Evolutionary conservation across 92 coral and sea anemone genomes (phyloP).

Genomic region (Meandrina meandrites): DNA sequence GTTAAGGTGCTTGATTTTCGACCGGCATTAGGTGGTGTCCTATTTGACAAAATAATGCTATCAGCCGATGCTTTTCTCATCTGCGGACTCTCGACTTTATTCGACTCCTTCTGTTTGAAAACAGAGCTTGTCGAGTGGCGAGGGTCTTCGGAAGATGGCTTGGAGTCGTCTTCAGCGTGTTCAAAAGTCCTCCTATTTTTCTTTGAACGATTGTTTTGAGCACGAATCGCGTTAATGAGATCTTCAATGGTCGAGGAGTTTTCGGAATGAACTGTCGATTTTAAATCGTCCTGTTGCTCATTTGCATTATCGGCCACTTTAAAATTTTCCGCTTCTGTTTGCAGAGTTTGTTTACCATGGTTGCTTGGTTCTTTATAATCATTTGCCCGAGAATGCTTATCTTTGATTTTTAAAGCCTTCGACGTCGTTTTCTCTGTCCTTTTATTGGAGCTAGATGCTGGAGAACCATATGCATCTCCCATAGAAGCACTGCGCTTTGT

Average conservation of each 20-base stretch:
- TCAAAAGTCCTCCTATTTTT: neutral
- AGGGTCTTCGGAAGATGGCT: neutral
- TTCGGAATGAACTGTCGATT: slow-evolving; percentile 29
- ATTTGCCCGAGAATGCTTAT: slow-evolving; percentile 15
- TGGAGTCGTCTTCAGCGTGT: neutral
- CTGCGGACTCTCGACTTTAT: neutral
- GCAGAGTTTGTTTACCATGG: slow-evolving; percentile 22
- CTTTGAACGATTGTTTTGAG: slow-evolving; percentile 41
- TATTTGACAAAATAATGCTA: slow-evolving; percentile 26
- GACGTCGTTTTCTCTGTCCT: slow-evolving; percentile 1
- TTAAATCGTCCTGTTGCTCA: slow-evolving; percentile 14
- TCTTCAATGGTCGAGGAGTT: slow-evolving; percentile 53
- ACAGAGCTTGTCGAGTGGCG: neutral
- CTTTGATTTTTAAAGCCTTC: slow-evolving; percentile 26
- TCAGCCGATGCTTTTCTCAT: slow-evolving; percentile 18
- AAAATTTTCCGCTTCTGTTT: slow-evolving; percentile 46
- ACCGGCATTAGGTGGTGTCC: slow-evolving; percentile 23
- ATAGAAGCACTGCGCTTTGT: slow-evolving; percentile 14
- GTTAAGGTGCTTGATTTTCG: slow-evolving; percentile 63
- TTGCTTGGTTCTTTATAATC: slow-evolving; percentile 36
- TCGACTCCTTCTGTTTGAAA: neutral
- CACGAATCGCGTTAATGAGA: slow-evolving; percentile 56
- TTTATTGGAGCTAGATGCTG: neutral
- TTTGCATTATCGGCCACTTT: slow-evolving; percentile 53
- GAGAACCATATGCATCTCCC: slow-evolving; percentile 14